Conservation (phyloP, 1,140 invertebrate genomes). For the Elymnias hypermnestra region DNA sequence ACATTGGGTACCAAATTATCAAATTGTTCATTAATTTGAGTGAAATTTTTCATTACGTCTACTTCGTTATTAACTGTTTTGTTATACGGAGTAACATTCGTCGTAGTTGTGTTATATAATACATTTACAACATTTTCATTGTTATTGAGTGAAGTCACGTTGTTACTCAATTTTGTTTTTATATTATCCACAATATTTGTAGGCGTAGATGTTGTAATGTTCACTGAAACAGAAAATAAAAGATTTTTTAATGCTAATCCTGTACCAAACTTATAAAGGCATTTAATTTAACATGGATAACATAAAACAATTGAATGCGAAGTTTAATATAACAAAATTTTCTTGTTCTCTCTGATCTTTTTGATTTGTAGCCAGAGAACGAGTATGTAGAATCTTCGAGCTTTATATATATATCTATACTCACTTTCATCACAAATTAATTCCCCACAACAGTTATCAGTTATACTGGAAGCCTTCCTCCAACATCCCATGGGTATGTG, state of each 20-base stretch:
- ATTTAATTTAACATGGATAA: too few species aligned
- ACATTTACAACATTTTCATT: too few species aligned
- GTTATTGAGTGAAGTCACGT: too few species aligned
- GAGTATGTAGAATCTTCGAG: too few species aligned
- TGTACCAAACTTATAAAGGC: too few species aligned
- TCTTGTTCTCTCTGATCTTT: too few species aligned
- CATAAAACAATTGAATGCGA: too few species aligned
- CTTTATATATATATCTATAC: too few species aligned
- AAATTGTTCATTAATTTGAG: neutral
- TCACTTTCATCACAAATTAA: slow-evolving; percentile 48
- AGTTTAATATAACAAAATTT: too few species aligned
- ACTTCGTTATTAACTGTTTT: neutral
- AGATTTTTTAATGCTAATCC: neutral
- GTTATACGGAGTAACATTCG: neutral
- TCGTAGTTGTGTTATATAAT: slow-evolving; percentile 3
- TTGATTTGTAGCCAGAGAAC: too few species aligned
- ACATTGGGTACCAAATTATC: neutral
- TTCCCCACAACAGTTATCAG: slow-evolving; percentile 52
- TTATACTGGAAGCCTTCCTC: slow-evolving; percentile 20
- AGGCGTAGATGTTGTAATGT: slow-evolving; percentile 27
- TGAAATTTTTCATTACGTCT: neutral
- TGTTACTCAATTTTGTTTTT: slow-evolving; percentile 14
- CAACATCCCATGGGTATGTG: slow-evolving; percentile 32
- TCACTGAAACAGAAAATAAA: slow-evolving; percentile 28
- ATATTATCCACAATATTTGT: slow-evolving; percentile 15